A percentile compares a stretch with the other conserved stretches of the same genome.
These are phyloP conservation scores for Chamaetylas fuelleborni DNA, from an alignment of 2,113 vertebrate species.

Conservation along the genomic window DNA sequence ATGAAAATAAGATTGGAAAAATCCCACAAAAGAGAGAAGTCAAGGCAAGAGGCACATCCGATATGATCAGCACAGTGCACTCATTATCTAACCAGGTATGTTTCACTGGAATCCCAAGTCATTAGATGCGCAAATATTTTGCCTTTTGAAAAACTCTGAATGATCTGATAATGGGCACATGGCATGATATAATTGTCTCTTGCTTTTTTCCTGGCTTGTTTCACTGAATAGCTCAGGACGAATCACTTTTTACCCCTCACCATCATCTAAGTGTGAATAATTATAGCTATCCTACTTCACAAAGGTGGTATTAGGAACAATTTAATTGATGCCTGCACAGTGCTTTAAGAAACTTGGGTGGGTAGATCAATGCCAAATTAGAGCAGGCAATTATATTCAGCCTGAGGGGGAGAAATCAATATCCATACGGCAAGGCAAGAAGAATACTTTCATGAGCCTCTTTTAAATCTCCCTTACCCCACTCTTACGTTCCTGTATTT, in stretches of 20 bases:
- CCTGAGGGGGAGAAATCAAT: constrained; percentile 52
- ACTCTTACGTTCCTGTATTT: background rate
- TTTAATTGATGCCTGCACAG: constrained; percentile 33
- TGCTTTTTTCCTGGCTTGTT: background rate
- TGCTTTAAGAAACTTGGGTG: constrained; percentile 55
- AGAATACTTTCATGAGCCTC: background rate
- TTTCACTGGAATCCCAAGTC: background rate
- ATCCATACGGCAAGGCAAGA: constrained; percentile 19
- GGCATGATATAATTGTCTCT: background rate
- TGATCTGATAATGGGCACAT: background rate
- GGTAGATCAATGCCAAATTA: constrained; percentile 65
- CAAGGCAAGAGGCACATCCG: background rate
- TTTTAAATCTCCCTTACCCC: background rate
- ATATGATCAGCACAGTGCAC: background rate
- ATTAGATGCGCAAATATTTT: constrained; percentile 37
- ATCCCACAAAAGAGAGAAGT: background rate
- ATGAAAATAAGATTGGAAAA: background rate
- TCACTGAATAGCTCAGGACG: background rate
- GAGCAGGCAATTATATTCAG: constrained; percentile 43
- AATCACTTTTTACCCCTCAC: constrained; percentile 23
- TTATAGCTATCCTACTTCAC: constrained; percentile 39
- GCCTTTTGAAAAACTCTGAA: constrained; percentile 1
- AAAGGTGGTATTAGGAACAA: constrained; percentile 35
- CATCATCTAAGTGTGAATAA: constrained; percentile 34
- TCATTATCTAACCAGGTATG: background rate